phyloP scores from a whole-genome alignment of 2,797 vertebrate genomes.

The Mallotus villosus region DNA sequence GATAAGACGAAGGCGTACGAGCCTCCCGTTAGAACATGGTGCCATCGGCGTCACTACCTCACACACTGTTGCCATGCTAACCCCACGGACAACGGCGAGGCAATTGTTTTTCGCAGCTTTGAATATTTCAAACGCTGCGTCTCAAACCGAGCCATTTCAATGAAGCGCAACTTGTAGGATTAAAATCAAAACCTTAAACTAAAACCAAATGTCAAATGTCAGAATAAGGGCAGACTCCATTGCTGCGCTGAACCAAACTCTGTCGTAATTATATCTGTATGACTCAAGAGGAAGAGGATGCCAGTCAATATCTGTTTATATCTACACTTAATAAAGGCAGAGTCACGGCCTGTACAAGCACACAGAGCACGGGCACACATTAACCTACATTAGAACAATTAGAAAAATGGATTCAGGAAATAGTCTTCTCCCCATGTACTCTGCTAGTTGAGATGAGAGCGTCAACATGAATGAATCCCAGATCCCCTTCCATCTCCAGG shows the following conservation, averaged over 20 bases:
- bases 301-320: conserved; percentile 35
- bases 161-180: too few relatives aligned
- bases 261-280: conserved; percentile 36
- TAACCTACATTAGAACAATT: too few relatives aligned
- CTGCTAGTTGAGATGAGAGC: not conserved
- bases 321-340: conserved; percentile 13
- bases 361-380: too few relatives aligned
- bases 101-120: not conserved
- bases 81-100: not conserved
- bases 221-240: conserved; percentile 28
- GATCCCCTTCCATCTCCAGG: too few relatives aligned
- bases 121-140: not conserved
- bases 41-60: not conserved
- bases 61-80: not conserved
- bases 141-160: too few relatives aligned
- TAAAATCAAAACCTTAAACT: not conserved
- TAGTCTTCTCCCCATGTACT: not conserved
- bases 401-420: too few relatives aligned
- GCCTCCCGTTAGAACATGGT: conserved; percentile 16
- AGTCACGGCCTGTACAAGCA: not conserved
- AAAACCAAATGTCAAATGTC: conserved; percentile 13
- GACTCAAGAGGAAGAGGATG: conserved; percentile 20
- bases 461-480: conserved; percentile 9
- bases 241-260: conserved; percentile 32
- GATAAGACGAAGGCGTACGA: conserved; percentile 2